Evolutionary conservation across 2,113 vertebrate genomes (phyloP), one percentile per base, ranked within the genome.

Genomic region (Junco hyemalis): DNA sequence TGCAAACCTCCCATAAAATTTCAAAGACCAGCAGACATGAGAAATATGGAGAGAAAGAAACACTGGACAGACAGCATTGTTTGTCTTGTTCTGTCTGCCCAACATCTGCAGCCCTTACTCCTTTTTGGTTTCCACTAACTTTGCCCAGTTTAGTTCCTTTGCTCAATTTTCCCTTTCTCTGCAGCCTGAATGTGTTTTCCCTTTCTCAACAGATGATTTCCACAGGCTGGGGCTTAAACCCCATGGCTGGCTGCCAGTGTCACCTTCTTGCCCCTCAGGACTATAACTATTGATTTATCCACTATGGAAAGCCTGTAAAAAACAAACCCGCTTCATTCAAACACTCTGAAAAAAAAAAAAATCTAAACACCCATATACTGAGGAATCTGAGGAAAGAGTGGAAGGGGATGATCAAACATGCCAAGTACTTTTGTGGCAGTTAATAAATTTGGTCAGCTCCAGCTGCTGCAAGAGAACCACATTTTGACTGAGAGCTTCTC

Each of bases 301-400:
- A 2, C 59, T 78, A 10, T 21, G 14, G 7, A 68, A 84, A 91
- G n/a, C n/a, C 22, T 38, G n/a, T 20, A 23, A 59, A 64, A 45
- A 69, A 13, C 6, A 12, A 88, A 56, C 1, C 12, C 0, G 1
- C 14, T 78, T 51, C 42, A 57, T 44, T 65, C 36, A 77, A 90
- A 65, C 21, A 44, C 38, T 13, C 16, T 8, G 11, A 22, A 2
- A 2, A 38, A 40, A 0, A 3, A 42, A 11, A 13, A 40, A 29
- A 61, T 25, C 26, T 73, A 82, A 88, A 63, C 5, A 35, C 21
- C 22, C 1, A 1, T 14, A 33, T 29, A 53, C 28, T 57, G 36
- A 81, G 45, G 35, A 79, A 53, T 33, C 4, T 23, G 40, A 81
- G 36, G 57, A 45, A 74, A 36, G 35, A 2, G 22, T 8, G 14